A percentile compares a stretch with the other conserved stretches of the same genome.
phyloP scores from a whole-genome alignment of 1,140 invertebrate genomes.

The Adelges cooleyi region DNA sequence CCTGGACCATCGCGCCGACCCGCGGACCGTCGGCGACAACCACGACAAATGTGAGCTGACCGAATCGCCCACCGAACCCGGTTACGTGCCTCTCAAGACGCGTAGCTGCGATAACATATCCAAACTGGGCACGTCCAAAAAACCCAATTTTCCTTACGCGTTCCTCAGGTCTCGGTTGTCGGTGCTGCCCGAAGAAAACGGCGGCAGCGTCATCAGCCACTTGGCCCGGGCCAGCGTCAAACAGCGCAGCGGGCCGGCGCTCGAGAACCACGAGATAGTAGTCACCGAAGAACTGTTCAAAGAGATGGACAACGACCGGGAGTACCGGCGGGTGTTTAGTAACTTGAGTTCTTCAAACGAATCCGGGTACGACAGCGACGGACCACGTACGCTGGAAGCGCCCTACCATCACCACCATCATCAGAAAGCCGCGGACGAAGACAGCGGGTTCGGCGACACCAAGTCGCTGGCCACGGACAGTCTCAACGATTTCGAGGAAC shows the following conservation, averaged over 20 bases:
- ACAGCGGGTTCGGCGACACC: constrained; percentile 16
- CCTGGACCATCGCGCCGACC: constrained; percentile 48
- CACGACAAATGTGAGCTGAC: constrained; percentile 36
- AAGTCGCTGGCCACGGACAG: constrained; percentile 15
- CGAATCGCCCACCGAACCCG: constrained; percentile 35
- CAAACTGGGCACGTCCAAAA: constrained; percentile 39
- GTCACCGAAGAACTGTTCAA: constrained; percentile 17
- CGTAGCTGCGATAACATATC: constrained; percentile 52
- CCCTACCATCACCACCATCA: neutral
- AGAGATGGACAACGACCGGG: constrained; percentile 11
- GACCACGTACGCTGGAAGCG: neutral
- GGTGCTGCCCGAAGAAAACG: constrained; percentile 58
- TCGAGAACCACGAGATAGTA: neutral
- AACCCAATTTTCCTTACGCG: constrained; percentile 61
- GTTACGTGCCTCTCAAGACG: constrained; percentile 45
- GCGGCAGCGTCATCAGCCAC: constrained; percentile 29
- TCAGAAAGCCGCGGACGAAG: constrained; percentile 3
- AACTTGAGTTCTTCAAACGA: constrained; percentile 65
- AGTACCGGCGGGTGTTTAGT: constrained; percentile 35
- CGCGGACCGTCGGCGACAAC: constrained; percentile 31
- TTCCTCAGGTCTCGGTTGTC: constrained; percentile 62
- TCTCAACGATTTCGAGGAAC: constrained; percentile 18
- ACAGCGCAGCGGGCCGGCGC: neutral
- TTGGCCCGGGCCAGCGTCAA: neutral
- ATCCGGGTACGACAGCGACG: constrained; percentile 68